Evolutionary conservation across 2,113 vertebrate species (phyloP).

Genomic region (Megalops atlanticus): DNA sequence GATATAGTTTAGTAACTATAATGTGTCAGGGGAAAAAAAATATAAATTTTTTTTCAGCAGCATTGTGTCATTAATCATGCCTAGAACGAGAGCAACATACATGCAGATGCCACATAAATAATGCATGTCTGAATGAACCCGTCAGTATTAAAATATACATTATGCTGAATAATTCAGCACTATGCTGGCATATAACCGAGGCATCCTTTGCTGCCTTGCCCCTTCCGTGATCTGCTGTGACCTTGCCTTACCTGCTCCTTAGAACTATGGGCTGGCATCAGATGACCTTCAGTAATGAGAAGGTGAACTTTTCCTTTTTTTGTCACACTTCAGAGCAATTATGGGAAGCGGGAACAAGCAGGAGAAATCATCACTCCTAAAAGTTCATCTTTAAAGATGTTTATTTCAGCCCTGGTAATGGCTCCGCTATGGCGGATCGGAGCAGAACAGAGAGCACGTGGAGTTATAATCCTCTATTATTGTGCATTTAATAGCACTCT

Average conservation of each 20-base stretch:
- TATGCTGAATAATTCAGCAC: not conserved
- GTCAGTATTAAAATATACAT: constrained; percentile 8
- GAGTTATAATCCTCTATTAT: constrained; percentile 45
- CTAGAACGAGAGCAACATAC: not conserved
- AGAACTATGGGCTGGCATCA: not conserved
- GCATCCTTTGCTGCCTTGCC: not conserved
- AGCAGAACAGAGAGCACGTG: constrained; percentile 37
- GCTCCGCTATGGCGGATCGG: not conserved
- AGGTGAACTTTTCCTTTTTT: not conserved
- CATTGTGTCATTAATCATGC: not conserved
- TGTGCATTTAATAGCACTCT: constrained; percentile 36
- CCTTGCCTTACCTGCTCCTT: not conserved
- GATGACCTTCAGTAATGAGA: not conserved
- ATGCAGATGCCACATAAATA: not conserved
- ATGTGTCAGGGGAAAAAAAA: not conserved
- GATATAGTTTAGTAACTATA: not conserved
- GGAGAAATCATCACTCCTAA: not conserved
- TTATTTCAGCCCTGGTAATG: not conserved
- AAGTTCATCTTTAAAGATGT: not conserved
- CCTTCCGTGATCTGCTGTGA: not conserved
- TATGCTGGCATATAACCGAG: not conserved
- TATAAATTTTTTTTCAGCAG: not conserved
- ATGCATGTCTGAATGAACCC: not conserved
- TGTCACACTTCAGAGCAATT: not conserved
- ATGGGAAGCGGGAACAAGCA: not conserved